Evolutionary conservation across 2,888 invertebrate species (phyloP).

Genomic region (Thymelicus sylvestris): DNA sequence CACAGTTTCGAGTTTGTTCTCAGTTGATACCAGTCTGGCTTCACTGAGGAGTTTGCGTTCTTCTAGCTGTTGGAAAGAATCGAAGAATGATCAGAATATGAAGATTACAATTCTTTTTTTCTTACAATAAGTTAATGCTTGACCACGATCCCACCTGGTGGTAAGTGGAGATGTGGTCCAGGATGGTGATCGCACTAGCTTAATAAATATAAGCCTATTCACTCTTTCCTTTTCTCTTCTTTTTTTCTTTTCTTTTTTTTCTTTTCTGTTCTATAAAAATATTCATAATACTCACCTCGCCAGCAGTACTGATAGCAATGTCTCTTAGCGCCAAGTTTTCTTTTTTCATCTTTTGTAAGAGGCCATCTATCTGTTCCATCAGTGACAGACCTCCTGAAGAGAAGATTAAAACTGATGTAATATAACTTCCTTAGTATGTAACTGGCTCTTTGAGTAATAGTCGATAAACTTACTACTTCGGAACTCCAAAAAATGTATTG

Average conservation of each 20-base stretch:
- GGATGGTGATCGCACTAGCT: no score
- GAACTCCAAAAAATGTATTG: no score
- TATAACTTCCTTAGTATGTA: background rate
- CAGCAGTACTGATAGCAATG: constrained; percentile 54
- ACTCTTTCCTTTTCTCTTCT: no score
- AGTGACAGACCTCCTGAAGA: constrained; percentile 60
- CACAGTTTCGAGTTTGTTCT: constrained; percentile 87
- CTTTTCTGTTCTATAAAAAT: no score
- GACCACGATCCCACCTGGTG: no score
- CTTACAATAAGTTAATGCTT: no score
- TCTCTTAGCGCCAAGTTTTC: constrained; percentile 56
- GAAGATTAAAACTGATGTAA: constrained; percentile 32
- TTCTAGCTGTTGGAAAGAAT: constrained; percentile 53
- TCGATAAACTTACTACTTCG: no score
- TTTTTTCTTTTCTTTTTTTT: no score
- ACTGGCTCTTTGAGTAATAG: no score
- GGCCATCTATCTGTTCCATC: constrained; percentile 63
- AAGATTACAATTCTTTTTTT: background rate
- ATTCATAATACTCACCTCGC: constrained; percentile 55
- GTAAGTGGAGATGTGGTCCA: no score
- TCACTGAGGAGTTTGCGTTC: constrained; percentile 68
- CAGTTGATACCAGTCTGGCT: constrained; percentile 80
- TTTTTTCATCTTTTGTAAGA: constrained; percentile 61
- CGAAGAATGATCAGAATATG: background rate
- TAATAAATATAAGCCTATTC: no score